Evolutionary conservation across 2,888 invertebrate genomes (phyloP), one percentile per base, ranked within the genome.

Genomic region (Sussaba pulchella): DNA sequence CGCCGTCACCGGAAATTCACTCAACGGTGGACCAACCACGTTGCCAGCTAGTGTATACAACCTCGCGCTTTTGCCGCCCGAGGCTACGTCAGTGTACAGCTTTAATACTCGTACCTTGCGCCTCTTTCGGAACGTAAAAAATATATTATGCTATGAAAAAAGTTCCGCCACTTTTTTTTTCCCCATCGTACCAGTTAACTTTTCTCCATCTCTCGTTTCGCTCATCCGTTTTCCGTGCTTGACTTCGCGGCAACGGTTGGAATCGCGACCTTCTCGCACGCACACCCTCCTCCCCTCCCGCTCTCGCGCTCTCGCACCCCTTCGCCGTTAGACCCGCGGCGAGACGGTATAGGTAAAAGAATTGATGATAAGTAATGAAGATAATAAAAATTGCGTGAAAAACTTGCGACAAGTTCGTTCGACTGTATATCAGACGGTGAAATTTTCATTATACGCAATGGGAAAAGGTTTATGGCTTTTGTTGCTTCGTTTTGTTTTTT

Each of bases 71-170:
- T 78, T 54, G 61, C 26, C 19, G 39, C 52, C 31, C 14, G 69
- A 19, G 36, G 43, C 70, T 45, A 6, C 70, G 14, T 21, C 57
- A 36, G 64, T 64, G 73, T 69, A 78, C 69, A 78, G 78, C 64
- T 54, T 78, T 78, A 70, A 74, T 74, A 78, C 78, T 69, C 69
- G 63, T 63, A 31, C 41, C 54, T n/a, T n/a, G 78, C 69, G 73
- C 19, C 78, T 78, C 71, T 73, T 71, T 75, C 64, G 17, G 59
- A 72, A 71, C 47, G 66, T 71, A 75, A 80, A 61, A 50, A 52
- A 50, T 43, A 66, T 75, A 71, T 59, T 67, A 80, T 52, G 47
- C 80, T 41, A 71, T 71, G 6, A n/a, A 71, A 75, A 75, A 80
- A 80, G 39, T 71, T 75, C 39, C 66, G 57, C 50, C 47, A 31